These are phyloP conservation scores for Leucoraja erinaceus DNA, from an alignment of 2,113 vertebrate species.

Conservation along the genomic window DNA sequence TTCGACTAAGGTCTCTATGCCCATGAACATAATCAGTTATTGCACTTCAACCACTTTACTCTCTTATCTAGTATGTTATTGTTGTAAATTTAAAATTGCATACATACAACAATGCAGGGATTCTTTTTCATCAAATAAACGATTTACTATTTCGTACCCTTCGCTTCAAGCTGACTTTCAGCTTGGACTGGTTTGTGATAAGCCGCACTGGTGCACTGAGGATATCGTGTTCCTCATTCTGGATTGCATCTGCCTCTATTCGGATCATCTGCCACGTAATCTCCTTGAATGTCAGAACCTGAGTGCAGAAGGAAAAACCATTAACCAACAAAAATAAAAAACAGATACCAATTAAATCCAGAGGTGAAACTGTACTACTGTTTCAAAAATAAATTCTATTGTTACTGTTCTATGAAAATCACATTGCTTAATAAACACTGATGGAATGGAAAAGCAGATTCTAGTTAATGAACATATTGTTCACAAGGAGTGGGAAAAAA, in stretches of 20 bases:
- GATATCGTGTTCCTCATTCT: conserved; percentile 87
- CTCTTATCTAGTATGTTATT: not conserved
- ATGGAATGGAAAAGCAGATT: no score
- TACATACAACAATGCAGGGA: not conserved
- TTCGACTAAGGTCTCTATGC: not conserved
- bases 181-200: conserved; percentile 97
- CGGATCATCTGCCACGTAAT: conserved; percentile 99
- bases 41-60: not conserved
- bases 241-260: conserved; percentile 95
- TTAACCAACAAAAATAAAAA: not conserved
- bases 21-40: not conserved
- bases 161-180: conserved; percentile 91
- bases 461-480: not conserved
- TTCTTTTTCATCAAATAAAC: not conserved
- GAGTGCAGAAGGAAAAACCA: conserved; percentile 42
- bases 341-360: not conserved
- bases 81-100: not conserved
- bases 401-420: not conserved
- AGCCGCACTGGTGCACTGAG: conserved; percentile 90
- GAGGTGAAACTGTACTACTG: not conserved
- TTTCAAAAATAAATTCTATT: not conserved
- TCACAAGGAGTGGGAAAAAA: not conserved
- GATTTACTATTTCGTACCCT: conserved; percentile 62
- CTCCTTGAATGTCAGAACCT: conserved; percentile 97
- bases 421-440: not conserved